A percentile compares a stretch with the other conserved stretches of the same genome.
Evolutionary conservation across 1,140 invertebrate genomes (phyloP).

Genomic region (Bombus terrestris): DNA sequence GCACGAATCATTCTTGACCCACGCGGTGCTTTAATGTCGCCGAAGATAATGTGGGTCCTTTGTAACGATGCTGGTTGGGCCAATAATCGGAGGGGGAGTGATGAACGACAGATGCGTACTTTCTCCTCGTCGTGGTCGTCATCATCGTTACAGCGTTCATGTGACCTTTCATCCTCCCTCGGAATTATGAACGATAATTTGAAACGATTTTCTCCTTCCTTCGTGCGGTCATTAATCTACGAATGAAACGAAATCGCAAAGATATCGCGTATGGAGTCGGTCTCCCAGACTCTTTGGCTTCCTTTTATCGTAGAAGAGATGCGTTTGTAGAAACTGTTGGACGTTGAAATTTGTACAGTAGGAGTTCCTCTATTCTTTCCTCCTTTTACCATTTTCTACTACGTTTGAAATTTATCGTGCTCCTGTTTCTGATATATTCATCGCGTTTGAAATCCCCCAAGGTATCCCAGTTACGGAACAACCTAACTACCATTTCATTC

Average conservation of each 20-base stretch:
- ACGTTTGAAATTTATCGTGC: too few relatives aligned
- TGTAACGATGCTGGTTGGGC: background rate
- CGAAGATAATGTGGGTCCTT: background rate
- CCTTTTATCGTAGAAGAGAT: too few relatives aligned
- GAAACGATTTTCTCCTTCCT: conserved; percentile 30
- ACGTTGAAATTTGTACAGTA: too few relatives aligned
- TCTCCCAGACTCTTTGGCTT: too few relatives aligned
- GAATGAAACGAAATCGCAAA: conserved; percentile 14
- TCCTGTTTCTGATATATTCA: too few relatives aligned
- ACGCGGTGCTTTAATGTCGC: background rate
- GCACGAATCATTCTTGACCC: background rate
- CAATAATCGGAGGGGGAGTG: conserved; percentile 6
- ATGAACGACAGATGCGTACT: conserved; percentile 38
- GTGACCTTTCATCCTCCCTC: conserved; percentile 48
- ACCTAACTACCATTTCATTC: too few relatives aligned
- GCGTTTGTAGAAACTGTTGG: too few relatives aligned
- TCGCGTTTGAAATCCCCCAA: too few relatives aligned
- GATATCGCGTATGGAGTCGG: background rate
- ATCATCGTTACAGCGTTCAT: background rate
- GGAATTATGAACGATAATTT: conserved; percentile 48
- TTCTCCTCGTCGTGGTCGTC: conserved; percentile 47
- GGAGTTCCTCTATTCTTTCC: rapidly evolving
- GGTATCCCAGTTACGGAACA: too few relatives aligned
- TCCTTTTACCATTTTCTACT: too few relatives aligned
- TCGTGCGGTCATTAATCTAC: conserved; percentile 25